Conservation (phyloP, 2,888 invertebrate species). For the Leucoptera coffeella region DNA sequence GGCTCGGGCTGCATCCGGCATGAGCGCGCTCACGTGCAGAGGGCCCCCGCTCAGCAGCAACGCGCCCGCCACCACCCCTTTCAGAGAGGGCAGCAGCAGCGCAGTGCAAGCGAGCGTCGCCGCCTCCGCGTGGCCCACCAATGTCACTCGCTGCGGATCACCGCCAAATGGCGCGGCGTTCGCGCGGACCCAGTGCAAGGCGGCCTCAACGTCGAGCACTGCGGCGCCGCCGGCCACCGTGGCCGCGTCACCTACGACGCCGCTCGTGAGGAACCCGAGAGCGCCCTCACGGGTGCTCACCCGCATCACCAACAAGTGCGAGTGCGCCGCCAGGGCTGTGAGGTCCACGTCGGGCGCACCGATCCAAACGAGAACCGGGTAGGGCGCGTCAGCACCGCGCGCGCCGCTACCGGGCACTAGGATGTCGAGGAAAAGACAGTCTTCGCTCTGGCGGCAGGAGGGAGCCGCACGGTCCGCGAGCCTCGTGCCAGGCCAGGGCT, state of each 20-base stretch:
- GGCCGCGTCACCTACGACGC: slow-evolving; percentile 16
- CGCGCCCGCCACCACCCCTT: slow-evolving; percentile 68
- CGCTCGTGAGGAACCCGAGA: slow-evolving; percentile 36
- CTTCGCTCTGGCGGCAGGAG: slow-evolving; percentile 85
- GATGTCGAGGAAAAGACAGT: slow-evolving; percentile 84
- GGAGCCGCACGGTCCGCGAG: slow-evolving; percentile 69
- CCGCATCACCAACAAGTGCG: slow-evolving; percentile 73
- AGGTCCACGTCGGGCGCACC: slow-evolving; percentile 82
- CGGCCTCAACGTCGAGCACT: slow-evolving; percentile 73
- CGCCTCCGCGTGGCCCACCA: slow-evolving; percentile 82
- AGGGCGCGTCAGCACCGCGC: slow-evolving; percentile 70
- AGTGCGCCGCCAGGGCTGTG: slow-evolving; percentile 73
- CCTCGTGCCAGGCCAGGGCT: slow-evolving; percentile 67
- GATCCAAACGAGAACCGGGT: slow-evolving; percentile 73
- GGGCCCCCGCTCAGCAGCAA: slow-evolving; percentile 74
- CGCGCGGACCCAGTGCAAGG: slow-evolving; percentile 76
- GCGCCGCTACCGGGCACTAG: slow-evolving; percentile 77
- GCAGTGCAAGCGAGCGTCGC: slow-evolving; percentile 81
- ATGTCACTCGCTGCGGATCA: slow-evolving; percentile 72
- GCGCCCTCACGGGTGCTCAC: too few relatives aligned
- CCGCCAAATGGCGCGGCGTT: slow-evolving; percentile 88
- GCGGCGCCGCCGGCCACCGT: slow-evolving; percentile 28
- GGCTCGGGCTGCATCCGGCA: slow-evolving; percentile 62
- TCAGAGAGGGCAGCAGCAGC: slow-evolving; percentile 72
- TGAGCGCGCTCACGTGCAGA: slow-evolving; percentile 68